phyloP scores from a whole-genome alignment of 2,797 vertebrate species.

The Squalus acanthias region DNA sequence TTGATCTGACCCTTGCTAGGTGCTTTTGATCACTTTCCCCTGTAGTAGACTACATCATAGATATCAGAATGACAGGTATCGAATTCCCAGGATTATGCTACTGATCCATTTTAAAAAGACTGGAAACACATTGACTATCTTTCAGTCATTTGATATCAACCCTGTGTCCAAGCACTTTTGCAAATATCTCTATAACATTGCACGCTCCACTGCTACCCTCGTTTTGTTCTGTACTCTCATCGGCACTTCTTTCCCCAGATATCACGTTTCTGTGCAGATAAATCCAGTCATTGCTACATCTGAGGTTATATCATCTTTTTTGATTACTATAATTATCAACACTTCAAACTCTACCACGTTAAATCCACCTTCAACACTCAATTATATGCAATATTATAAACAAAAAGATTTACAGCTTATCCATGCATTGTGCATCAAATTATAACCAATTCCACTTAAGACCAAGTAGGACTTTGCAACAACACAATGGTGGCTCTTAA shows the following conservation, averaged over 20 bases:
- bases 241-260: neutral
- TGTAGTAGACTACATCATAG: neutral
- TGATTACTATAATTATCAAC: neutral
- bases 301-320: neutral
- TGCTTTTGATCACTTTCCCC: neutral
- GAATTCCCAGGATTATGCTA: neutral
- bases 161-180: neutral
- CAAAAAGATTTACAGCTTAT: neutral
- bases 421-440: neutral
- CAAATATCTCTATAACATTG: neutral
- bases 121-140: neutral
- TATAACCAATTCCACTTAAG: slow-evolving; percentile 4
- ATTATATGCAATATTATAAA: neutral
- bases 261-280: neutral
- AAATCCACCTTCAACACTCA: neutral
- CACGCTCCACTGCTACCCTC: neutral
- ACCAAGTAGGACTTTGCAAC: slow-evolving; percentile 7
- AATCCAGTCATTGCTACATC: neutral
- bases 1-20: neutral
- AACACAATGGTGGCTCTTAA: neutral
- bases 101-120: neutral
- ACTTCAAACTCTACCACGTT: neutral
- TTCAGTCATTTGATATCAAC: neutral
- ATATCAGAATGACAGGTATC: neutral
- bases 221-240: neutral